Evolutionary conservation across 2,113 vertebrate species (phyloP).

Genomic region (Callionymus lyra): DNA sequence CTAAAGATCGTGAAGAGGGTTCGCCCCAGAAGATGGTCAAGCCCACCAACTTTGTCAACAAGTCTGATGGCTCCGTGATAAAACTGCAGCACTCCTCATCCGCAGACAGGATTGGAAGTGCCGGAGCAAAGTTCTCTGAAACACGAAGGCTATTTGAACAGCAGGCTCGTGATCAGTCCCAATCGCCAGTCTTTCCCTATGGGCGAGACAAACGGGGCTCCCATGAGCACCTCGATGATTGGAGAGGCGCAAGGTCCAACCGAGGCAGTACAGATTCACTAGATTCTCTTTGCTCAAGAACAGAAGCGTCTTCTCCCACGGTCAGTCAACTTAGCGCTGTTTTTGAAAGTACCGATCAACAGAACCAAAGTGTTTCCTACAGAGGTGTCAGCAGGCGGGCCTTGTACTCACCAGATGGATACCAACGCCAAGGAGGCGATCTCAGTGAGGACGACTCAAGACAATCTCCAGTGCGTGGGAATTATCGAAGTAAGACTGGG

Average conservation of each 20-base stretch:
- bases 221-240: conserved; percentile 80
- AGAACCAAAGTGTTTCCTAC: conserved; percentile 36
- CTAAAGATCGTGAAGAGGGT: conserved; percentile 62
- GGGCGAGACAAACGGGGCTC: conserved; percentile 77
- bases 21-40: conserved; percentile 80
- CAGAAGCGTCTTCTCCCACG: conserved; percentile 87
- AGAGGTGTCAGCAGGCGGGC: conserved; percentile 66
- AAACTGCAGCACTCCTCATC: conserved; percentile 78
- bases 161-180: conserved; percentile 72
- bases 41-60: conserved; percentile 86
- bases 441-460: conserved; percentile 67
- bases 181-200: conserved; percentile 76
- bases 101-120: conserved; percentile 76
- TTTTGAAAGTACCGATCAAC: conserved; percentile 81
- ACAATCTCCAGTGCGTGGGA: conserved; percentile 60
- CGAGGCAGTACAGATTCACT: conserved; percentile 89
- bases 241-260: conserved; percentile 79
- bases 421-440: conserved; percentile 53
- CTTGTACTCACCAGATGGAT: conserved; percentile 68
- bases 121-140: conserved; percentile 87
- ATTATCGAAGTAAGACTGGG: conserved; percentile 36
- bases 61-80: conserved; percentile 76
- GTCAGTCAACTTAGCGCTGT: conserved; percentile 95
- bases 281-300: conserved; percentile 91
- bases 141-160: conserved; percentile 92